These are phyloP conservation scores for Sympetrum striolatum DNA, from an alignment of 2,888 invertebrate genomes.

Conservation along the genomic window DNA sequence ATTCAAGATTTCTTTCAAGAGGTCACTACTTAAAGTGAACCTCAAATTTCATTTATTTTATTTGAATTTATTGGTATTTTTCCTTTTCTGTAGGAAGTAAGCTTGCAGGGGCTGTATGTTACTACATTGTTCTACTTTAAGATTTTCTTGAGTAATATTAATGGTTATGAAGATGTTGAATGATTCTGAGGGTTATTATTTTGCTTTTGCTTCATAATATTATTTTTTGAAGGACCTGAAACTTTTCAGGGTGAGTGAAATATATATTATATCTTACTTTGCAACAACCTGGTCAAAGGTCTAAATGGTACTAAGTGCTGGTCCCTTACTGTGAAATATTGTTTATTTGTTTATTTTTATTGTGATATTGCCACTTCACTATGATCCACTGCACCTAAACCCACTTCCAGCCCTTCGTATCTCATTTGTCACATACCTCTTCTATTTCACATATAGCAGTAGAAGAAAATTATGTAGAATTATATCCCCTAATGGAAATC, in stretches of 20 bases:
- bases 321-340: conserved; percentile 11
- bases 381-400: conserved; percentile 8
- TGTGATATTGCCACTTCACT: conserved; percentile 14
- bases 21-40: neutral
- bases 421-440: conserved; percentile 27
- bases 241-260: conserved; percentile 32
- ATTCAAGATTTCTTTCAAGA: neutral
- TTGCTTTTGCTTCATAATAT: neutral
- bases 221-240: conserved; percentile 32
- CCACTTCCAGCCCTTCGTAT: conserved; percentile 11
- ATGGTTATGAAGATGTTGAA: neutral
- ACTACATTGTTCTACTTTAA: neutral
- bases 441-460: conserved; percentile 5
- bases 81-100: conserved; percentile 12
- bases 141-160: neutral
- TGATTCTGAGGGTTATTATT: neutral
- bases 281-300: conserved; percentile 12
- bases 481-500: neutral
- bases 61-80: neutral
- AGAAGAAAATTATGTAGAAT: neutral
- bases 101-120: neutral
- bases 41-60: neutral
- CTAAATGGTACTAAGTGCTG: neutral
- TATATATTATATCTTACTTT: neutral
- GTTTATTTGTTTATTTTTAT: conserved; percentile 31